These are phyloP conservation scores for Centruroides sculpturatus DNA, from an alignment of 1,140 invertebrate genomes.

Conservation along the genomic window DNA sequence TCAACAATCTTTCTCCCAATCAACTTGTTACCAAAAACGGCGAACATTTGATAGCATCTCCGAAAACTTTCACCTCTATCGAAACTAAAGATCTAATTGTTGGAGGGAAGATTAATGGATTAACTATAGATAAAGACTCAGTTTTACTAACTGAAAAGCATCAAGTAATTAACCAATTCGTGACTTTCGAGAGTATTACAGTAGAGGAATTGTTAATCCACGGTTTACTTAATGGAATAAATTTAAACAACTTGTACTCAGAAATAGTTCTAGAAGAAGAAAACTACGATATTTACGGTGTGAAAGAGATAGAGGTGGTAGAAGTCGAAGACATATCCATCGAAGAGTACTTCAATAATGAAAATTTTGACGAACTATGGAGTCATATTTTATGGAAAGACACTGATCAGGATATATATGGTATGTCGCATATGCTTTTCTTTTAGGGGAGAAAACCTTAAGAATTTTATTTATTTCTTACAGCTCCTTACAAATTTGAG, in stretches of 20 bases:
- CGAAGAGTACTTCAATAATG: constrained; percentile 1
- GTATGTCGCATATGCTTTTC: not conserved
- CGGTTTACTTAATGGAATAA: constrained; percentile 3
- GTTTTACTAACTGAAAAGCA: constrained; percentile 6
- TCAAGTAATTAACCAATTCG: constrained; percentile 5
- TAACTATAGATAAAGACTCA: constrained; percentile 2
- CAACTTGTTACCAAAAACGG: constrained; percentile 13
- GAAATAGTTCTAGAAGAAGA: constrained; percentile 4
- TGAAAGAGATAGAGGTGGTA: constrained; percentile 7
- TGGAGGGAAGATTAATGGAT: constrained; percentile 7
- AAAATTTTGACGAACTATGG: constrained; percentile 15
- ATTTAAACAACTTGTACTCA: constrained; percentile 7
- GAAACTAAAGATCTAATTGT: constrained; percentile 3
- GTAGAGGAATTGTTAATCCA: not conserved
- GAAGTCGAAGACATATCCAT: not conserved
- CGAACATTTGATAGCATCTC: constrained; percentile 5
- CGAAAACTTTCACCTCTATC: constrained; percentile 3
- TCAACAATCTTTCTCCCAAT: constrained; percentile 5
- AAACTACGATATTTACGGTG: constrained; percentile 6
- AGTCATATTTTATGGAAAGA: constrained; percentile 8
- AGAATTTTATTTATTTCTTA: too few species aligned
- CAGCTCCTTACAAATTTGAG: too few species aligned
- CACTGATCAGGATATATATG: constrained; percentile 7
- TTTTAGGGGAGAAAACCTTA: too few species aligned
- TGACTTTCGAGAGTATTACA: constrained; percentile 1